Percentiles rank a stretch among this genome's conserved stretches.
phyloP scores from a whole-genome alignment of 2,113 vertebrate species.

The Strix aluco region DNA sequence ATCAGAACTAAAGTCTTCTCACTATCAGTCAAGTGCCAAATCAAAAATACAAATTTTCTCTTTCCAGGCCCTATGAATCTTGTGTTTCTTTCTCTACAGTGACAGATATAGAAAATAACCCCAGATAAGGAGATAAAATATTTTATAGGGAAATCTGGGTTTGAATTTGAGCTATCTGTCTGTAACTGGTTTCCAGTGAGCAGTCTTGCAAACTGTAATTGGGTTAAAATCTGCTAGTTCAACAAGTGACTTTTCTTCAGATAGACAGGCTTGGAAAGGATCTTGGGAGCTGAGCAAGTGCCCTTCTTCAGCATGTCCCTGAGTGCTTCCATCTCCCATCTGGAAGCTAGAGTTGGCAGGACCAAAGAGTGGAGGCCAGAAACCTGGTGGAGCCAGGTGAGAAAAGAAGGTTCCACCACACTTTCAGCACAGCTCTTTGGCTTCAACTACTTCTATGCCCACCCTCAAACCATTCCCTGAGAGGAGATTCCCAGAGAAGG shows the following conservation, averaged over 20 bases:
- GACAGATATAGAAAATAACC: not conserved
- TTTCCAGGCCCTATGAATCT: not conserved
- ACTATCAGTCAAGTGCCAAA: not conserved
- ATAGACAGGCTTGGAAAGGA: not conserved
- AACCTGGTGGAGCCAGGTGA: not conserved
- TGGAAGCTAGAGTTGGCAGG: not conserved
- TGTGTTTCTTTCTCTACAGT: not conserved
- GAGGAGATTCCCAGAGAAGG: not conserved
- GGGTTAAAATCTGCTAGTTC: not conserved
- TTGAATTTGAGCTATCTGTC: not conserved
- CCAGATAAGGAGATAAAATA: not conserved
- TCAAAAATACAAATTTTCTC: not conserved
- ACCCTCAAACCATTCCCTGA: not conserved
- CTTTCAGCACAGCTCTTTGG: not conserved
- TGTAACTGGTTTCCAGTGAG: not conserved
- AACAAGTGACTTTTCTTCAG: not conserved
- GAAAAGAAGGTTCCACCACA: not conserved
- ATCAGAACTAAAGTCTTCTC: not conserved
- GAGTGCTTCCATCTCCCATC: not conserved
- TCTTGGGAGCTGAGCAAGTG: not conserved
- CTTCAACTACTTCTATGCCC: not conserved
- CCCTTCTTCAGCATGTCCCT: fast-evolving
- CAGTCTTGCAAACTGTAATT: not conserved
- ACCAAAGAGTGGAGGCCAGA: not conserved
- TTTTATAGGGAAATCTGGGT: not conserved